Conservation (phyloP, 2,888 invertebrate species). For the Napeogenes sylphis region DNA sequence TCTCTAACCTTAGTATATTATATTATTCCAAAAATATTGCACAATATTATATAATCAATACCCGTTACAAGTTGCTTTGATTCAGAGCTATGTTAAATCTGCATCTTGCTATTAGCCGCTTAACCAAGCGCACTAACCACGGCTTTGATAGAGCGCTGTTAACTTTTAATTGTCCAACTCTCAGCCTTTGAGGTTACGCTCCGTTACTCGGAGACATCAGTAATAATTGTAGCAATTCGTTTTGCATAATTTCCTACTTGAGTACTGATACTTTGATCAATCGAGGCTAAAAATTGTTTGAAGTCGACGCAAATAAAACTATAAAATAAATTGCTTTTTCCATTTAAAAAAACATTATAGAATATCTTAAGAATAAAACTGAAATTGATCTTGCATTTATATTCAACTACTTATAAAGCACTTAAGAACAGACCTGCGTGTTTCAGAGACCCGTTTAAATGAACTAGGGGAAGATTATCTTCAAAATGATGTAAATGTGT, state of each 20-base stretch:
- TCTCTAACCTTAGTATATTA: neutral
- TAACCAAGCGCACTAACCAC: constrained; percentile 49
- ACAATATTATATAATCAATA: neutral
- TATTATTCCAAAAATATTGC: neutral
- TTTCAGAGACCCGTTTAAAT: too few species aligned
- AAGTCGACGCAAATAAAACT: neutral
- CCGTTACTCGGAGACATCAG: constrained; percentile 25
- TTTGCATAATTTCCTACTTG: constrained; percentile 28
- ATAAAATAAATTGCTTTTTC: too few species aligned
- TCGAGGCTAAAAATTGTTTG: neutral
- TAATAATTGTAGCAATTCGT: constrained; percentile 27
- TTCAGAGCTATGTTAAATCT: constrained; percentile 13
- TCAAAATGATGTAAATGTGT: too few species aligned
- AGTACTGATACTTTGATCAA: constrained; percentile 9
- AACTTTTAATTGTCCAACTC: constrained; percentile 61
- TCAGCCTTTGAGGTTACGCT: constrained; percentile 53
- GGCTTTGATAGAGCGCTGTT: constrained; percentile 48
- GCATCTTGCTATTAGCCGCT: constrained; percentile 35
- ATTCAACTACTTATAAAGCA: too few species aligned
- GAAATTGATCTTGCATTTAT: too few species aligned
- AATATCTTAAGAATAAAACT: too few species aligned
- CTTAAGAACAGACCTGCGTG: too few species aligned
- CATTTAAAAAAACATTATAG: too few species aligned
- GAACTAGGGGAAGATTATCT: too few species aligned
- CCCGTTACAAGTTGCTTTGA: neutral